Base-by-base conservation (phyloP, 1,140 invertebrate genomes). In the Zaprionus kolodkinae region DNA sequence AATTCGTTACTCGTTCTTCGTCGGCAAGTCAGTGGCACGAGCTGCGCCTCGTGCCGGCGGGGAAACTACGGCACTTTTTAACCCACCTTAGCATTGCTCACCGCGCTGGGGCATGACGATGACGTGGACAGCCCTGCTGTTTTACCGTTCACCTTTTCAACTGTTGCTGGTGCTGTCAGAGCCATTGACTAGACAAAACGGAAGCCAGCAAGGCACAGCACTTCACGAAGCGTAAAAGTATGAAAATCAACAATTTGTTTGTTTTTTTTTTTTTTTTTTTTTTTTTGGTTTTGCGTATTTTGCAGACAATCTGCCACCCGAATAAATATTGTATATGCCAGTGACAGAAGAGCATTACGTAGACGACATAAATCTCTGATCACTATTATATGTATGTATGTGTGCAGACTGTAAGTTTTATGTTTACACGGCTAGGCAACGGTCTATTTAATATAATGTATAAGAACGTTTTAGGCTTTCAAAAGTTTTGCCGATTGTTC, bases 11-110 rank as follows among this genome's bases (percentile, higher is more conserved):
- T 76, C 60, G 74, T 52, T 67, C 54, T 62, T 59, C 13, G 48
- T 71, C 67, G 80, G 81, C 50, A 73, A 86, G 85, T 76, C 84
- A 78, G 78, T 81, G 84, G 81, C 85, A 88, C 85, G 84, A 88
- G 80, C 80, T 73, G 78, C 71, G 75, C 80, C 77, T 84, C 80
- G 80, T 88, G 73, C 70, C 60, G 78, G 68, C 78, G 69, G 76
- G 74, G 81, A 85, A 79, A 72, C 67, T 66, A 38, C 72, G 71
- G 65, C 48, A 70, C 52, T 65, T 55, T 54, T 56, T 43, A 35
- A 48, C 38, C 65, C 69, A 57, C 67, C 61, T 54, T 59, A 25
- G 13, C 10, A 27, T 36, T 62, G 57, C 50, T 50, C 56, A 71
- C 55, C 35, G 67, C 77, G 78, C 75, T 88, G 77, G 77, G 74